phyloP scores from a whole-genome alignment of 2,113 vertebrate species.

The Eretmochelys imbricata region DNA sequence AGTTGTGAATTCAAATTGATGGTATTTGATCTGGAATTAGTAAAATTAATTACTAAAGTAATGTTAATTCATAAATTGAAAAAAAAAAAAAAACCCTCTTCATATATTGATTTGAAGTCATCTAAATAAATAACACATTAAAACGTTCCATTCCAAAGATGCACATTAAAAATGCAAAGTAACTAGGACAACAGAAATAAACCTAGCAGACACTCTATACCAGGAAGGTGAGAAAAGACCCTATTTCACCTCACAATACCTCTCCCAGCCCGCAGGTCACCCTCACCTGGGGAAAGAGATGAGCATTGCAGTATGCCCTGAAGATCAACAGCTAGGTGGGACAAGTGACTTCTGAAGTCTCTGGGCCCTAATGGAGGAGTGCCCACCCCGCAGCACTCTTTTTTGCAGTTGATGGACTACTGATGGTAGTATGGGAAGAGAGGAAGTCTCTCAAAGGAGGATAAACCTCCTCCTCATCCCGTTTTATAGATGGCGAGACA shows the following conservation, averaged over 20 bases:
- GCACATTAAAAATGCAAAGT: background rate
- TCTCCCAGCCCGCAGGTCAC: background rate
- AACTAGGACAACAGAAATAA: background rate
- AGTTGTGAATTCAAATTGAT: background rate
- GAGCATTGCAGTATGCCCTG: background rate
- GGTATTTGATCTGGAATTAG: conserved; percentile 35
- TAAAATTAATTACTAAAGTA: background rate
- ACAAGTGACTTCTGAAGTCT: no score
- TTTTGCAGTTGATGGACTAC: no score
- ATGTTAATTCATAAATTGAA: background rate
- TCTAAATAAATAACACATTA: background rate
- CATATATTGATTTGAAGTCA: background rate
- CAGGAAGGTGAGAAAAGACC: background rate
- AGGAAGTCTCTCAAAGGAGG: background rate
- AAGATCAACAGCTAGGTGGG: background rate
- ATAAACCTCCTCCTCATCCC: background rate
- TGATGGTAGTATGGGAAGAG: background rate
- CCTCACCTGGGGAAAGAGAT: background rate
- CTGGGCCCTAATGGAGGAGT: no score
- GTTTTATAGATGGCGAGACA: background rate
- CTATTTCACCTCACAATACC: background rate
- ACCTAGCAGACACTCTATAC: fast-evolving
- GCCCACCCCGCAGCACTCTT: no score
- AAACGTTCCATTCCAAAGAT: background rate
- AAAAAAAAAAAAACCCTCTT: background rate